Conservation (phyloP, 2,888 invertebrate genomes). For the Pharmacophagus antenor region DNA sequence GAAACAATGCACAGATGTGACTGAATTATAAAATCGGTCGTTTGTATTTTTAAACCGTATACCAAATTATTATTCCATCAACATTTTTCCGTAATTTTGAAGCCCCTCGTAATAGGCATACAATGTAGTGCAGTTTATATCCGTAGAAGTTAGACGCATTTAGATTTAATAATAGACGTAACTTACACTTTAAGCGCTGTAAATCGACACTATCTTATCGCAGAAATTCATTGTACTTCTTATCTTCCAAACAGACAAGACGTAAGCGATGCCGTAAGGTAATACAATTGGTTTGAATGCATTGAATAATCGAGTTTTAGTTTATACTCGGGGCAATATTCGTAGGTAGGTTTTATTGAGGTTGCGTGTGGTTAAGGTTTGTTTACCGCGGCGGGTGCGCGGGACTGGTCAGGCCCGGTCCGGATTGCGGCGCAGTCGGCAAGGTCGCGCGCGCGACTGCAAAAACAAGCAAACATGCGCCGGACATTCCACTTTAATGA, state of each 20-base stretch:
- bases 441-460: constrained; percentile 70
- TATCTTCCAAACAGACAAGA: constrained; percentile 32
- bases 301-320: constrained; percentile 21
- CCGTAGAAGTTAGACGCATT: not conserved
- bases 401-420: constrained; percentile 68
- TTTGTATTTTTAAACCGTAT: too few relatives aligned
- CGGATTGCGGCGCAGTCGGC: constrained; percentile 61
- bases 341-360: constrained; percentile 44
- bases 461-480: constrained; percentile 58
- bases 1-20: too few relatives aligned
- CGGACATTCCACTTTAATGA: constrained; percentile 32
- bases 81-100: too few relatives aligned
- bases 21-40: too few relatives aligned
- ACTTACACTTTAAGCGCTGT: constrained; percentile 12
- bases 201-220: constrained; percentile 33
- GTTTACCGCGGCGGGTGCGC: constrained; percentile 55
- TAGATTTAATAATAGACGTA: constrained; percentile 4
- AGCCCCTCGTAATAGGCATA: not conserved
- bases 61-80: too few relatives aligned
- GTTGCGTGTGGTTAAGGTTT: constrained; percentile 59
- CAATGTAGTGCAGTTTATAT: not conserved
- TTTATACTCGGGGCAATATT: constrained; percentile 17
- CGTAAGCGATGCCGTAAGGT: constrained; percentile 10
- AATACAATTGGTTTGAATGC: constrained; percentile 9
- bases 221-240: constrained; percentile 38